Base-by-base conservation (phyloP, 2,888 invertebrate genomes). In the Drosophila mimica region DNA sequence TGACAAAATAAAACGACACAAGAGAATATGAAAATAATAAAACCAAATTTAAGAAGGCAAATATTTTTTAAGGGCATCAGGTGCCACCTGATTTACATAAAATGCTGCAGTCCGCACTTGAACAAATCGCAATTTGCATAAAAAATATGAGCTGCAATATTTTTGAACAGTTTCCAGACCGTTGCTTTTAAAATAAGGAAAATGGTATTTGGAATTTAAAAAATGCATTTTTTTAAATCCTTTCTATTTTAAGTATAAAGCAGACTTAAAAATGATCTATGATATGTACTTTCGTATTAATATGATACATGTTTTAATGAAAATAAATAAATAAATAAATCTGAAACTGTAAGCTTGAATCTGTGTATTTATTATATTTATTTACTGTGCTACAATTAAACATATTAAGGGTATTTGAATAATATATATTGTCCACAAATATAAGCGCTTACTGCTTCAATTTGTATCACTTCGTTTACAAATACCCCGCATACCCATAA, bases 61-160 rank as follows among this genome's bases (percentile, higher is more conserved):
- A 73, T 58, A 69, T 71, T 69, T 76, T 59, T 65, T 70, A 62
- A 66, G 77, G 73, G 66, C 83, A 85, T 59, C 88, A 86, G 87
- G 82, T 87, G 87, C 48, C 74, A 62, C 62, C 33, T 25, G 81
- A 89, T 86, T 89, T 87, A 60, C 88, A 86, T 86, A 87, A 86
- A 83, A 77, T 76, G 74, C 59, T 89, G 85, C 85, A 86, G 34
- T 89, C 89, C 62, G 72, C 78, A 38, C 43, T 60, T 46, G 48
- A 65, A 66, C 40, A 63, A 74, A 57, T 59, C 64, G n/a, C 49
- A 74, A 69, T 79, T 80, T 80, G 62, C 78, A 79, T 79, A 73
- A 58, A 62, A 64, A 56, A 56, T 51, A 56, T 67, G 51, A 80
- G 66, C 48, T 69, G 56, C 69, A 68, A 64, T 62, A 48, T 68